Base-by-base conservation (phyloP, 2,797 vertebrate species). In the Thalassophryne amazonica region DNA sequence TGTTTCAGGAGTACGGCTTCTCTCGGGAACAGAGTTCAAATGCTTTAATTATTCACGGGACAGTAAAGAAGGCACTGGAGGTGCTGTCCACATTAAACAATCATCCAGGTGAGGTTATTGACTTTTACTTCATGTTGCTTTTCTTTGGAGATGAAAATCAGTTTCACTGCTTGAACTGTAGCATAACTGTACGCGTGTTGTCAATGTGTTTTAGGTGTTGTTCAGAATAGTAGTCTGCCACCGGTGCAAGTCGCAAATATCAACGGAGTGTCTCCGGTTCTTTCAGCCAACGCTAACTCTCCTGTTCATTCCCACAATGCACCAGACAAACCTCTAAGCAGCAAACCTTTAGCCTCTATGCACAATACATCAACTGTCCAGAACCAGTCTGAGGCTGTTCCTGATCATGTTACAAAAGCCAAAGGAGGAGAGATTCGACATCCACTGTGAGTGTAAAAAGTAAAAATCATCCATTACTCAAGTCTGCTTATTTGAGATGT, bases 41-140 rank as follows among this genome's bases (percentile, higher is more conserved):
- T 15, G 89, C 90, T 63, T 80, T 92, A 73, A 84, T 90, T 56
- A 85, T 91, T 57, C 80, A 92, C 13, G 87, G 87, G 24, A 89
- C 84, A 2, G 68, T 91, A 15, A 30, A 84, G 47, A 86, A 86
- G 14, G 85, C 91, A 0, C 40, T 81, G 31, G 78, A 86, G 35
- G 84, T 75, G 13, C 69, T 91, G 38, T 80, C 78, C 28, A 69
- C 48, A 12, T 66, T 89, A 43, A 58, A 80, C 32, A 32, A 41
- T 46, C 77, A 4, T 10, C 39, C 60, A 59, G 75, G 83, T 88
- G 63, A 80, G 77, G 28, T 7, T 34, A 24, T 2, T 11, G 5
- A 5, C 3, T 20, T n/a, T 7, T 3, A 28, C 18, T 2, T 2
- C 2, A 9, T 12, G 1, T 15, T 24, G 9, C 22, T 7, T 13